These are phyloP conservation scores for Myiozetetes cayanensis DNA, from an alignment of 2,113 vertebrate genomes.

Conservation along the genomic window DNA sequence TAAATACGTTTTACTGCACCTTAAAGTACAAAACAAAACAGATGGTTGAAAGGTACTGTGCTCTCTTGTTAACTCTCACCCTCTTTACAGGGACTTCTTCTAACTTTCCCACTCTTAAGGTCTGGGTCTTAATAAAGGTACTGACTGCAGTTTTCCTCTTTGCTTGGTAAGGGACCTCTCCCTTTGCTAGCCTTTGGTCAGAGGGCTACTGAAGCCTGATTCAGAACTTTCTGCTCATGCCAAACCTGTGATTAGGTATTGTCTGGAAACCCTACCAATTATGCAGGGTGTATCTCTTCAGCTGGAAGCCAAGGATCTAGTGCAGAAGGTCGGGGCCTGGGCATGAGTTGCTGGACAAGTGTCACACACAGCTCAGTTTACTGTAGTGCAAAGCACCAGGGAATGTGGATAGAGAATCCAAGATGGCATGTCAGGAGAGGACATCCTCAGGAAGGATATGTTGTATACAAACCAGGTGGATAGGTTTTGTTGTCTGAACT, in stretches of 20 bases:
- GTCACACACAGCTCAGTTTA: not conserved
- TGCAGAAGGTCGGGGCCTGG: not conserved
- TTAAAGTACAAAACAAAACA: slow-evolving; percentile 19
- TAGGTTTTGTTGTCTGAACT: not conserved
- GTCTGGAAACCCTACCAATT: not conserved
- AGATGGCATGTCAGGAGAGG: accelerated
- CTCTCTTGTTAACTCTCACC: not conserved
- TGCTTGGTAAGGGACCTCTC: not conserved
- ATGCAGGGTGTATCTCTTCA: not conserved
- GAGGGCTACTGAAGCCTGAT: not conserved
- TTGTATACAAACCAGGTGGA: not conserved
- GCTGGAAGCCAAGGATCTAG: not conserved
- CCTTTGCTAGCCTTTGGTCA: not conserved
- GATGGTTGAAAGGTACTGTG: not conserved
- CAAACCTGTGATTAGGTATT: not conserved
- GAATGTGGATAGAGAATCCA: not conserved
- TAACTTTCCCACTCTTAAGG: not conserved
- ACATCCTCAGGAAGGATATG: not conserved
- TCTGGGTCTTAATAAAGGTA: not conserved
- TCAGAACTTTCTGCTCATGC: not conserved
- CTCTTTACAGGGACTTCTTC: not conserved
- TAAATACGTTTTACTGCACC: not conserved
- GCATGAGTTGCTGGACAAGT: not conserved
- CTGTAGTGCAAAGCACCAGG: not conserved
- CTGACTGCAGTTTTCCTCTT: not conserved